These are phyloP conservation scores for Drosophila infuscata DNA, from an alignment of 2,888 invertebrate genomes.

Conservation along the genomic window DNA sequence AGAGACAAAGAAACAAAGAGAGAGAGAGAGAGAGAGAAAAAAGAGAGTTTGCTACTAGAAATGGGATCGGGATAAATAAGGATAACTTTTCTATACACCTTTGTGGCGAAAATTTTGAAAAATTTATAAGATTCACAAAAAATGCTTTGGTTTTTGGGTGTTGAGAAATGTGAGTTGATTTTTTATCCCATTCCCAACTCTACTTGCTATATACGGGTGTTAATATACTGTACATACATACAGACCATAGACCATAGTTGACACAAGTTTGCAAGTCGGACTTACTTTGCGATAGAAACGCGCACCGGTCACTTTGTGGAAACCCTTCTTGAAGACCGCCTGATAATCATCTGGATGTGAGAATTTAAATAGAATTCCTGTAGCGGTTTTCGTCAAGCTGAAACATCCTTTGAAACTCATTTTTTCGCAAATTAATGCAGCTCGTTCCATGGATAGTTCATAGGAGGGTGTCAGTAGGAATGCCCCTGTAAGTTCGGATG, in stretches of 20 bases:
- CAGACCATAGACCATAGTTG: background rate
- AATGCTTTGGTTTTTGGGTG: background rate
- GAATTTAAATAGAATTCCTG: conserved; percentile 95
- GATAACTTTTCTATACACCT: background rate
- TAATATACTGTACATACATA: conserved; percentile 1
- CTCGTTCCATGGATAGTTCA: conserved; percentile 94
- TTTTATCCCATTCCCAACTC: conserved; percentile 6
- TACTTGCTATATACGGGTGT: conserved; percentile 1
- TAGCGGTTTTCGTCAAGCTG: conserved; percentile 94
- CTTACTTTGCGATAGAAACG: conserved; percentile 93
- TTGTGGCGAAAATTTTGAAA: background rate
- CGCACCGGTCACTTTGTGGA: conserved; percentile 94
- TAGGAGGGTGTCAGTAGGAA: conserved; percentile 94
- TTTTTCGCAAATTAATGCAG: conserved; percentile 94
- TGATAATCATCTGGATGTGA: conserved; percentile 94
- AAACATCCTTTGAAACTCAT: conserved; percentile 95
- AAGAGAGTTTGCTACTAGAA: background rate
- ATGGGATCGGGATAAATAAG: background rate
- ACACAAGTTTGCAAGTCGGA: background rate
- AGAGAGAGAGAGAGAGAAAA: background rate
- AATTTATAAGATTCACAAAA: background rate
- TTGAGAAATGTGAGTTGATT: background rate
- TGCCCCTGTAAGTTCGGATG: conserved; percentile 86
- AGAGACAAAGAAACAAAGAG: background rate
- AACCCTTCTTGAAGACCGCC: conserved; percentile 94